Base-by-base conservation (phyloP, 64 coral and sea anemone species). In the Anthopleura sola region DNA sequence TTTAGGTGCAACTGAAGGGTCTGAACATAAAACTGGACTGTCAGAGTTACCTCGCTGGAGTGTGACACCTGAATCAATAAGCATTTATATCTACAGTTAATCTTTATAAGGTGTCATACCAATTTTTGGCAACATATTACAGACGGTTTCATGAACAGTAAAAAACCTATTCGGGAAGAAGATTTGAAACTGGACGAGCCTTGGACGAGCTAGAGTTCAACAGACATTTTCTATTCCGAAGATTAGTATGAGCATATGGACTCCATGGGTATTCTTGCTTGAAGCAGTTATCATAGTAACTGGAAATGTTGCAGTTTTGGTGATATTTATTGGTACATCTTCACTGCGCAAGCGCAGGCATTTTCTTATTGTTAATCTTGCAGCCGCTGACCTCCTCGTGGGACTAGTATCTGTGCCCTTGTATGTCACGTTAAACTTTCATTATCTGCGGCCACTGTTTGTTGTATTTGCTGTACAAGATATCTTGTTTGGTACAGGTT, bases 211-310 rank as follows among this genome's bases (percentile, higher is more conserved):
- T 28, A 24, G 26, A 66, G 26, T 66, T 64, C 24, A 20, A 31
- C 10, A 24, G 8, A 26, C 21, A n/a, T 23, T 66, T 66, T 23
- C 10, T 24, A 23, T 26, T 9, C 3, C 4, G 16, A 18, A 20
- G 18, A 56, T 56, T 16, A 18, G 20, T 56, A 5, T 56, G 18
- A 2, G 20, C 2, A 56, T 56, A 23, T 66, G 60, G 60, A 66
- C 7, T 7, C 23, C 60, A 26, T 66, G 60, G 60, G 8, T 66
- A 28, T 86, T 86, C 32, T 11, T 68, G 18, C 11, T 46, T 7
- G 60, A 86, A 74, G 53, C 84, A 37, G 60, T 74, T 74, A 34
- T 49, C 60, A 86, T 71, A 74, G 84, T 86, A 33, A 75, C n/a
- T 24, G 84, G 84, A 49, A 86, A 86, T 68, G 5, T 74, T 51